Percentiles rank a stretch among this genome's conserved stretches.
phyloP scores from a whole-genome alignment of 37 sponge, comb jelly and placozoan species.

The Diacarnus erythraeanus region DNA sequence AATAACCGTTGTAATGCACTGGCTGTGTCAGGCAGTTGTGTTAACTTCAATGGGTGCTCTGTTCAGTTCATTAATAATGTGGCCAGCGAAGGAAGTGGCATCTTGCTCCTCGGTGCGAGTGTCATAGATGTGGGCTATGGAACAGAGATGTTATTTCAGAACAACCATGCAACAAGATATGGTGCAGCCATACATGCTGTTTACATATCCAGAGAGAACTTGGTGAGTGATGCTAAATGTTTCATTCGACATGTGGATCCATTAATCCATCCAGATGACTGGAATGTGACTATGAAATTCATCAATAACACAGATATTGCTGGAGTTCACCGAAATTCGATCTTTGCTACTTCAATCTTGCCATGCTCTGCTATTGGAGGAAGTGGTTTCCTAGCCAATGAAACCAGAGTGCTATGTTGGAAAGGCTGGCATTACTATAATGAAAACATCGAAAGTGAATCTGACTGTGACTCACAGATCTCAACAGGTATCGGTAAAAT shows the following conservation, averaged over 20 bases:
- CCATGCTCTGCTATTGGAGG: conserved; percentile 35
- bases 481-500: conserved; percentile 18
- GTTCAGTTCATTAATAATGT: conserved; percentile 9
- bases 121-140: not conserved
- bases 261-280: conserved; percentile 2
- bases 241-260: conserved; percentile 41
- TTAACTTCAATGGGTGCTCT: conserved; percentile 11
- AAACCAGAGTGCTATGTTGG: conserved; percentile 21
- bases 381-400: not conserved
- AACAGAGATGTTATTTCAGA: conserved; percentile 26
- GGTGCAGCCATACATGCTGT: conserved; percentile 64
- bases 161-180: conserved; percentile 22
- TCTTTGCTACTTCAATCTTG: conserved; percentile 48
- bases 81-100: conserved; percentile 52
- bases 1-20: conserved; percentile 53
- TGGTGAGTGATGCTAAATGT: conserved; percentile 31
- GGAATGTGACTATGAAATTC: conserved; percentile 39
- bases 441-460: not conserved
- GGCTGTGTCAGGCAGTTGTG: conserved; percentile 25
- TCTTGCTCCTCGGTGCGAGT: conserved; percentile 38
- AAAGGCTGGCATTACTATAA: conserved; percentile 2
- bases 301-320: conserved; percentile 21
- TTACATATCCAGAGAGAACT: conserved; percentile 11
- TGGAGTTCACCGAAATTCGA: conserved; percentile 15
- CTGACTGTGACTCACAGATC: conserved; percentile 3